Conservation (phyloP, 2,113 vertebrate genomes). For the Haliaeetus leucogaster region DNA sequence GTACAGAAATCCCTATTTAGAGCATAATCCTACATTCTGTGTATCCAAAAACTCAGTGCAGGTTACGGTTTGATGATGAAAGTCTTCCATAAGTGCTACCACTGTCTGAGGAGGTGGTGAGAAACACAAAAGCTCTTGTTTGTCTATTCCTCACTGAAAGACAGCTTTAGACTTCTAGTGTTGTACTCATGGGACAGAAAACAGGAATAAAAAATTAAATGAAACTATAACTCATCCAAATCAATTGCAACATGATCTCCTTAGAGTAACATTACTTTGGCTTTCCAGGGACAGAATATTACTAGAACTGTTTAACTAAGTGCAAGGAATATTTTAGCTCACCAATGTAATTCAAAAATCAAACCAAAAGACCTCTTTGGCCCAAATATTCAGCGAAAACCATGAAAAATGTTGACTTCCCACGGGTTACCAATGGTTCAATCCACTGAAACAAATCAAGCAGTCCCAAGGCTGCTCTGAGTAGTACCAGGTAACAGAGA, state of each 20-base stretch:
- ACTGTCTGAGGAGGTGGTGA: neutral
- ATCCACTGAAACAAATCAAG: neutral
- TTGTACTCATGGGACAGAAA: neutral
- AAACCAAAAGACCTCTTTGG: neutral
- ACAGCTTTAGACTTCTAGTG: neutral
- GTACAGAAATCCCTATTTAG: neutral
- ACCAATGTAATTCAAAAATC: neutral
- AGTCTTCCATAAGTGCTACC: neutral
- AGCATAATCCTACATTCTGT: neutral
- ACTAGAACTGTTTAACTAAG: neutral
- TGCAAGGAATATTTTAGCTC: neutral
- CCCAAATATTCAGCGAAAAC: neutral
- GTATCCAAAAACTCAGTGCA: neutral
- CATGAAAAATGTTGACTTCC: neutral
- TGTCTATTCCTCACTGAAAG: neutral
- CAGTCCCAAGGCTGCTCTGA: neutral
- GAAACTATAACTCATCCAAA: neutral
- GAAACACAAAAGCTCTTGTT: neutral
- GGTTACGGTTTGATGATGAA: neutral
- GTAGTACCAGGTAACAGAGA: neutral
- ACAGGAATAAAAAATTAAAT: neutral
- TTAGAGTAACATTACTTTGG: neutral
- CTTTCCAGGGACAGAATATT: neutral
- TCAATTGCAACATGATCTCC: neutral
- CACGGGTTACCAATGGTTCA: neutral